Conservation (phyloP, 1,140 invertebrate species). For the Cylas formicarius region DNA sequence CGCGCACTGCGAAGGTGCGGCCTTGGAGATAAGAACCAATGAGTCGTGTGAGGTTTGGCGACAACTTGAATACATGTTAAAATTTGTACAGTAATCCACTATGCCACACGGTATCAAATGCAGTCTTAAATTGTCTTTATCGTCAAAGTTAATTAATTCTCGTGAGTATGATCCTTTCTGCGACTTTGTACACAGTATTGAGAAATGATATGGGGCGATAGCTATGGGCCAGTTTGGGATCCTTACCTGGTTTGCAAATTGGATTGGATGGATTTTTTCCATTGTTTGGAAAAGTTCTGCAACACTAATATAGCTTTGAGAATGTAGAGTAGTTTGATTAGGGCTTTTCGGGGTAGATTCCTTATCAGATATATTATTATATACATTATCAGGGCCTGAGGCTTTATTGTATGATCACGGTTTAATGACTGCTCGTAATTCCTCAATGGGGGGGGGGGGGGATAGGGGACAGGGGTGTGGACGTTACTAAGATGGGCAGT, state of each 20-base stretch:
- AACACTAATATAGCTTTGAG: conserved; percentile 29
- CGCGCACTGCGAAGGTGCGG: conserved; percentile 27
- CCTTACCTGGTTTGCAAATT: conserved; percentile 36
- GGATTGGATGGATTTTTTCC: conserved; percentile 33
- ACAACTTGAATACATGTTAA: conserved; percentile 10
- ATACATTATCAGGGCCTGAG: conserved; percentile 31
- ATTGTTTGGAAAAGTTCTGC: conserved; percentile 27
- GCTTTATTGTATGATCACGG: conserved; percentile 27
- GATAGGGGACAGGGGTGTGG: too few relatives aligned
- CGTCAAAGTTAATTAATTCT: too few relatives aligned
- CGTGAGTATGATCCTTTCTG: conserved; percentile 38
- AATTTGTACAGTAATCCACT: conserved; percentile 35
- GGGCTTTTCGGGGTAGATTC: conserved; percentile 24
- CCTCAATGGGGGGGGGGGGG: too few relatives aligned
- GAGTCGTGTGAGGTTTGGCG: conserved; percentile 21
- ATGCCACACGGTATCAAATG: conserved; percentile 37
- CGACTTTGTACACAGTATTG: conserved; percentile 30
- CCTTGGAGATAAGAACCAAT: conserved; percentile 27
- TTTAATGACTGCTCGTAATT: too few relatives aligned
- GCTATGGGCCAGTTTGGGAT: conserved; percentile 19
- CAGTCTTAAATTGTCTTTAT: too few relatives aligned
- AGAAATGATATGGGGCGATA: conserved; percentile 39
- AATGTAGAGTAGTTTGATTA: conserved; percentile 23
- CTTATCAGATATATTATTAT: conserved; percentile 26
- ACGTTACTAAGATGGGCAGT: too few relatives aligned